phyloP scores from a whole-genome alignment of 2,888 invertebrate species.

The Elysia crispata region DNA sequence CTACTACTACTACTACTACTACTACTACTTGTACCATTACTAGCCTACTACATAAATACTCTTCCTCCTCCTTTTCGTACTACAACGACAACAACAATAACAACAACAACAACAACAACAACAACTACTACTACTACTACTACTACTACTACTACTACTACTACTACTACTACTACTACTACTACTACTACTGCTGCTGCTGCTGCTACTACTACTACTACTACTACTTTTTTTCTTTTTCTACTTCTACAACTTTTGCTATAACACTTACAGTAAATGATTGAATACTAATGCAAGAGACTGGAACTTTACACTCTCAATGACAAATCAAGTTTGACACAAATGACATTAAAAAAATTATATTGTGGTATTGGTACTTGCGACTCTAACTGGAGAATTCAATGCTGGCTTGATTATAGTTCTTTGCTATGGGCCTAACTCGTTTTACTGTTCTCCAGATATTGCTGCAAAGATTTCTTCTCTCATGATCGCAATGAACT shows the following conservation, averaged over 20 bases:
- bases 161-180: slow-evolving; percentile 9
- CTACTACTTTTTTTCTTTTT: neutral
- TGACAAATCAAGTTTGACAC: no score
- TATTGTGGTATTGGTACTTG: no score
- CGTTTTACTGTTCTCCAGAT: no score
- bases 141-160: slow-evolving; percentile 9
- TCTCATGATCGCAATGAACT: no score
- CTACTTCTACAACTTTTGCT: neutral
- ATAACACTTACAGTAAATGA: neutral
- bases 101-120: neutral
- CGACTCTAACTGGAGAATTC: no score
- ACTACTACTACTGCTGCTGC: neutral
- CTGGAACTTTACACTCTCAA: no score
- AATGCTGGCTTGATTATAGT: no score
- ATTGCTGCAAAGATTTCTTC: no score
- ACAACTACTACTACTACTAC: slow-evolving; percentile 4
- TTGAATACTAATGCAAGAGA: no score
- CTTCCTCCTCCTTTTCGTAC: neutral
- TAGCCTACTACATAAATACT: neutral
- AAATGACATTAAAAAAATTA: no score
- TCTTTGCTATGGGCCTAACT: no score
- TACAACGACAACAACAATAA: neutral
- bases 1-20: slow-evolving; percentile 9
- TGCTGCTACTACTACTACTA: neutral
- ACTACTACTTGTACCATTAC: neutral